phyloP scores from a whole-genome alignment of 2,888 invertebrate genomes.

The Oligia strigilis region DNA sequence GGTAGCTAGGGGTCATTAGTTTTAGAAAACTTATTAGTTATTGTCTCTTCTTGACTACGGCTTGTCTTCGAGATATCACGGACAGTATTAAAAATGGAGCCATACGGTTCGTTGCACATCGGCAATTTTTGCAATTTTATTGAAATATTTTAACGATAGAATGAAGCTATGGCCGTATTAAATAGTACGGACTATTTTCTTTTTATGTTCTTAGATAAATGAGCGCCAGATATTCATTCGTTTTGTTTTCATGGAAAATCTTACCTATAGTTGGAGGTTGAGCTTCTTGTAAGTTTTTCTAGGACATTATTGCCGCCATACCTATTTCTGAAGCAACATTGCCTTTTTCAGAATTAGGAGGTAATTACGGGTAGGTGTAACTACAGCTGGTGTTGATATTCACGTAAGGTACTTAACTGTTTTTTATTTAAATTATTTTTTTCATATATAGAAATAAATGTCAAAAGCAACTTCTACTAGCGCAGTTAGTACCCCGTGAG shows the following conservation, averaged over 20 bases:
- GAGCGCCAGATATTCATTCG: not conserved
- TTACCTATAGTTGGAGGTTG: not conserved
- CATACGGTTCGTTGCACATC: constrained; percentile 27
- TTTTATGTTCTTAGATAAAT: not conserved
- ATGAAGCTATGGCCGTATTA: not conserved
- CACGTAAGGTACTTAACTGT: not conserved
- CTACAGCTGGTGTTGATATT: not conserved
- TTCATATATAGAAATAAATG: not conserved
- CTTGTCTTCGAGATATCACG: not conserved
- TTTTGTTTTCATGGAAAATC: not conserved
- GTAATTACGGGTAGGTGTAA: not conserved
- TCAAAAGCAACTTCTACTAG: not conserved
- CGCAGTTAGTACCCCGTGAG: not conserved
- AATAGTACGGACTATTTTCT: too few relatives aligned
- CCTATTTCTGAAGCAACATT: not conserved
- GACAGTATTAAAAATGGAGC: constrained; percentile 48
- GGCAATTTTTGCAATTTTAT: constrained; percentile 40
- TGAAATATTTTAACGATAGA: constrained; percentile 36
- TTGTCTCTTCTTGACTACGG: not conserved
- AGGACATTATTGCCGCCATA: not conserved
- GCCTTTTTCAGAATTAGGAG: not conserved
- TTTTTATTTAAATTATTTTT: not conserved
- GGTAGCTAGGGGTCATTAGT: too few relatives aligned
- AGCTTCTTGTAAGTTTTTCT: not conserved
- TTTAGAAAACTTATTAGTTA: not conserved